Percentiles rank a stretch among this genome's conserved stretches.
Evolutionary conservation across 2,888 invertebrate genomes (phyloP).

Genomic region (Campopleginae sp.): DNA sequence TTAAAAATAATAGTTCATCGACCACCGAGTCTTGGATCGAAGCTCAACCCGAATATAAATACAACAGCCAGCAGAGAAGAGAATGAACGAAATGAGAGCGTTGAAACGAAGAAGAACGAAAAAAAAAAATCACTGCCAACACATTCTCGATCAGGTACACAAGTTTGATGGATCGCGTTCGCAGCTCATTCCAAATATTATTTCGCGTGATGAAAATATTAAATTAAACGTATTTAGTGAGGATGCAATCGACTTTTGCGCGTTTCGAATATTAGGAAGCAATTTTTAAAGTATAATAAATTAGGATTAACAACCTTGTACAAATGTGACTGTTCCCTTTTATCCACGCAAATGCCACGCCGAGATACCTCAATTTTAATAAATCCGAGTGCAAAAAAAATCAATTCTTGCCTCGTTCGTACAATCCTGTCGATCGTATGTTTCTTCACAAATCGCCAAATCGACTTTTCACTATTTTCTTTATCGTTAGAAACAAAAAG

Average conservation of each 20-base stretch:
- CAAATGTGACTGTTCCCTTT: conserved; percentile 55
- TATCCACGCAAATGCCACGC: conserved; percentile 67
- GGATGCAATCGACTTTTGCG: conserved; percentile 46
- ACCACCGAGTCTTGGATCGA: conserved; percentile 52
- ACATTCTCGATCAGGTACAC: conserved; percentile 76
- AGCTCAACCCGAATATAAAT: conserved; percentile 51
- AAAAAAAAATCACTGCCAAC: conserved; percentile 62
- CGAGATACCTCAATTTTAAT: conserved; percentile 33
- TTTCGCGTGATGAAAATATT: conserved; percentile 30
- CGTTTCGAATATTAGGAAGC: conserved; percentile 62
- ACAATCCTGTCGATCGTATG: conserved; percentile 36
- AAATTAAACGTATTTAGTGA: conserved; percentile 3
- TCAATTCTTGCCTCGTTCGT: not conserved
- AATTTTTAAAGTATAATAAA: conserved; percentile 63
- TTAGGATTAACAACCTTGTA: conserved; percentile 69
- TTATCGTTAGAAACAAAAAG: conserved; percentile 12
- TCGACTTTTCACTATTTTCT: conserved; percentile 13
- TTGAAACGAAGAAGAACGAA: not conserved
- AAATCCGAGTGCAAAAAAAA: not conserved
- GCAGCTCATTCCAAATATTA: conserved; percentile 57
- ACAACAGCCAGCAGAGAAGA: conserved; percentile 44
- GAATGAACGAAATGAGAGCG: conserved; percentile 1
- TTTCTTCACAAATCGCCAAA: conserved; percentile 16
- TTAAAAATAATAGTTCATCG: conserved; percentile 60
- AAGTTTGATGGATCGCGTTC: conserved; percentile 63